These are phyloP conservation scores for Phoxinus dragarum DNA, from an alignment of 2,797 vertebrate genomes.

Conservation along the genomic window DNA sequence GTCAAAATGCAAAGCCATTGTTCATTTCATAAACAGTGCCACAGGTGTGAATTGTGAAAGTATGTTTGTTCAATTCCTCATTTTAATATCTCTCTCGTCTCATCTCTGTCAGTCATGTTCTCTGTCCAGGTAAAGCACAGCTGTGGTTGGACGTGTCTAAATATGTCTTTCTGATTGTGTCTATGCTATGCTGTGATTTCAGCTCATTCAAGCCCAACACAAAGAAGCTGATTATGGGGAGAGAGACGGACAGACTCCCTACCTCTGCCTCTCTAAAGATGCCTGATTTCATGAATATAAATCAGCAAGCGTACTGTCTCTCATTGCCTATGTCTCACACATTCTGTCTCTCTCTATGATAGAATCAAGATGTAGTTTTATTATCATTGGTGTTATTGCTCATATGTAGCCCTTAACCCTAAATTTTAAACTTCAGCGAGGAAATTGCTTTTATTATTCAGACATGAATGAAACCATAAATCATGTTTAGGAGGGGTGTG, in stretches of 20 bases:
- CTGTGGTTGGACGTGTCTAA: slow-evolving; percentile 21
- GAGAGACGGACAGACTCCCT: slow-evolving; percentile 65
- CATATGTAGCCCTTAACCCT: background rate
- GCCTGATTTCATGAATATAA: slow-evolving; percentile 76
- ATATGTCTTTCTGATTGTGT: slow-evolving; percentile 62
- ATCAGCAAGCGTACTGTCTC: slow-evolving; percentile 57
- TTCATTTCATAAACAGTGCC: background rate
- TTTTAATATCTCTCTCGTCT: background rate
- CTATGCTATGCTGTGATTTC: slow-evolving; percentile 59
- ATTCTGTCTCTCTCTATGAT: background rate
- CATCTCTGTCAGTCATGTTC: background rate
- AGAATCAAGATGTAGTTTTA: background rate
- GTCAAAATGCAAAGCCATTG: background rate
- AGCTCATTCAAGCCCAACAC: slow-evolving; percentile 67
- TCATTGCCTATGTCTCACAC: background rate
- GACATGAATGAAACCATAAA: background rate
- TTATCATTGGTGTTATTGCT: slow-evolving; percentile 4
- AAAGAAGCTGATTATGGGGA: slow-evolving; percentile 76
- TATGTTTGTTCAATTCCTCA: background rate
- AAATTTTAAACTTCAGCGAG: background rate
- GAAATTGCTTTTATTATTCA: slow-evolving; percentile 1
- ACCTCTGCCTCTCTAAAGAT: slow-evolving; percentile 68
- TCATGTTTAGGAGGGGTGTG: background rate
- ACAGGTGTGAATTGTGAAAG: background rate
- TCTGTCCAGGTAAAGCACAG: background rate